A percentile compares a stretch with the other conserved stretches of the same genome.
phyloP scores from a whole-genome alignment of 1,140 invertebrate genomes.

The Drosophila repletoides region DNA sequence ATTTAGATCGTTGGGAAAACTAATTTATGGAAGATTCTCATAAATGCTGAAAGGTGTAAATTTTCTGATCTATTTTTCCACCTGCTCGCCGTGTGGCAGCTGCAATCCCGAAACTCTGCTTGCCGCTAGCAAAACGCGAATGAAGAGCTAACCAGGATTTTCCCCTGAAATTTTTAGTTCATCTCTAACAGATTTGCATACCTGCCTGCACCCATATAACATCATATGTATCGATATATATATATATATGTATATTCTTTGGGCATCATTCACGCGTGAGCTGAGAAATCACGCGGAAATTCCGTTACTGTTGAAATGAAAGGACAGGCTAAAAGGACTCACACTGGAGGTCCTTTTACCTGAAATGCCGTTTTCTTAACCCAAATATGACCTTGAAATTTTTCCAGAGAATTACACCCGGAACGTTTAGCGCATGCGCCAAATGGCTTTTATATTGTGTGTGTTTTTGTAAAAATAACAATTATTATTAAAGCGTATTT shows the following conservation, averaged over 20 bases:
- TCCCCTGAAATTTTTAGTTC: constrained; percentile 63
- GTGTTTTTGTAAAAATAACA: constrained; percentile 74
- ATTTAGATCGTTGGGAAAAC: no score
- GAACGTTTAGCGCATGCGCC: constrained; percentile 75
- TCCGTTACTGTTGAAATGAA: constrained; percentile 64
- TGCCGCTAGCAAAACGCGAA: constrained; percentile 65
- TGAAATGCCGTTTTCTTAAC: constrained; percentile 47
- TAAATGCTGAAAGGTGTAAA: no score
- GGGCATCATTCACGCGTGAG: constrained; percentile 69
- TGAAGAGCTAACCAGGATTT: constrained; percentile 61
- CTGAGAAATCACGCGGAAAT: constrained; percentile 70
- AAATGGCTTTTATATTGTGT: constrained; percentile 76
- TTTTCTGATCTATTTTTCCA: constrained; percentile 40
- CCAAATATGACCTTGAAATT: constrained; percentile 73
- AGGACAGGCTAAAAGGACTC: constrained; percentile 44
- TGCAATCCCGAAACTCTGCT: constrained; percentile 34
- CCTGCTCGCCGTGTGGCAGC: constrained; percentile 43
- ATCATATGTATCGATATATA: constrained; percentile 1
- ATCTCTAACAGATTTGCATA: constrained; percentile 69
- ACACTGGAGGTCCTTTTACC: constrained; percentile 50
- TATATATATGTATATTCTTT: constrained; percentile 23
- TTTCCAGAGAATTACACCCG: constrained; percentile 72
- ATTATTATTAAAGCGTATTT: constrained; percentile 81
- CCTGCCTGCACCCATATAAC: constrained; percentile 39
- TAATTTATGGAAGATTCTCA: no score